Conservation (phyloP, 2,888 invertebrate genomes). For the Adineta ricciae region DNA sequence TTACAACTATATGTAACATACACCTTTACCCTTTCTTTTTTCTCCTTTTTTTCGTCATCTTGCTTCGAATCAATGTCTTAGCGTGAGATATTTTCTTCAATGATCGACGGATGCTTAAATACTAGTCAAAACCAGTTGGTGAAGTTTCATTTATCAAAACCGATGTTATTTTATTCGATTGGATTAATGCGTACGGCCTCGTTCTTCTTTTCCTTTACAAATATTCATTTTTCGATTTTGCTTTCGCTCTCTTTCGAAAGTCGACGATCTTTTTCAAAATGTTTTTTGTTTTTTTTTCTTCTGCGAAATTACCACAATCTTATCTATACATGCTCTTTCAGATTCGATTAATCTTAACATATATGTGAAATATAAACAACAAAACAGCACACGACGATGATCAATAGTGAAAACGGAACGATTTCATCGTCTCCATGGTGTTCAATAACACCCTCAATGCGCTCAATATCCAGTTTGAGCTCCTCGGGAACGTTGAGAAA, state of each 20-base stretch:
- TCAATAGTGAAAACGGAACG: background rate
- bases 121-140: background rate
- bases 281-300: background rate
- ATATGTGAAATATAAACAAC: background rate
- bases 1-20: background rate
- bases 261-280: background rate
- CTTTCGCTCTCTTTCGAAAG: background rate
- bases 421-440: background rate
- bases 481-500: background rate
- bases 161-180: background rate
- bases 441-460: background rate
- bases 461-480: background rate
- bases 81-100: background rate
- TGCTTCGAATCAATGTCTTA: background rate
- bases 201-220: background rate
- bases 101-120: background rate
- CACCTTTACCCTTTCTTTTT: background rate
- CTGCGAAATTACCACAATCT: background rate
- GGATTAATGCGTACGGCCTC: background rate
- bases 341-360: background rate
- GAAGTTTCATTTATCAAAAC: background rate
- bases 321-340: background rate
- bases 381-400: background rate
- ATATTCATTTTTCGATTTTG: background rate
- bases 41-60: background rate